Percentiles rank a stretch among this genome's conserved stretches.
Evolutionary conservation across 1,140 invertebrate species (phyloP).

Genomic region (Trichogramma pretiosum): DNA sequence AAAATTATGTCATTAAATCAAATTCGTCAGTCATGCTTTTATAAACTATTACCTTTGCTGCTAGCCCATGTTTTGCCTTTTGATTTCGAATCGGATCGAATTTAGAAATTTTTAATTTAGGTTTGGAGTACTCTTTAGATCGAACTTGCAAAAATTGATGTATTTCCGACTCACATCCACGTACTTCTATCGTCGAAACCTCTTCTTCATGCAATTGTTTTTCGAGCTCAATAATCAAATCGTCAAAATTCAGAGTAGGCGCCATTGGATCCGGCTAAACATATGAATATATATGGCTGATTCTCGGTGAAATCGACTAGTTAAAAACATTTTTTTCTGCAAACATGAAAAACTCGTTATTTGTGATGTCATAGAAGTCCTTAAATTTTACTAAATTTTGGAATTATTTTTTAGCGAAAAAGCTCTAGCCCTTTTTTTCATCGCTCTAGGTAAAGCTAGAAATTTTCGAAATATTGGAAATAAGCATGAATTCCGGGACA

Average conservation of each 20-base stretch:
- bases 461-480: too few relatives aligned
- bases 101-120: constrained; percentile 42
- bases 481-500: too few relatives aligned
- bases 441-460: too few relatives aligned
- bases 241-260: constrained; percentile 52
- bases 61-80: constrained; percentile 38
- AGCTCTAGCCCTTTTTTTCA: too few relatives aligned
- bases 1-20: too few relatives aligned
- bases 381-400: too few relatives aligned
- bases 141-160: constrained; percentile 40
- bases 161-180: constrained; percentile 46
- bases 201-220: constrained; percentile 47
- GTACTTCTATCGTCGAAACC: constrained; percentile 34
- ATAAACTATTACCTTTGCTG: constrained; percentile 35
- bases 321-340: too few relatives aligned
- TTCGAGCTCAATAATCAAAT: constrained; percentile 49
- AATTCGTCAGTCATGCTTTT: too few relatives aligned
- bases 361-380: too few relatives aligned
- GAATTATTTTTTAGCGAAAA: too few relatives aligned
- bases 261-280: constrained; percentile 52
- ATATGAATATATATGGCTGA: neutral
- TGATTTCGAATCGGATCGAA: constrained; percentile 51
- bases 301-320: too few relatives aligned
- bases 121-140: constrained; percentile 37
- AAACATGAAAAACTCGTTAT: neutral